Percentiles rank a stretch among this genome's conserved stretches.
phyloP scores from a whole-genome alignment of 2,113 vertebrate species.

The Pristiophorus japonicus region DNA sequence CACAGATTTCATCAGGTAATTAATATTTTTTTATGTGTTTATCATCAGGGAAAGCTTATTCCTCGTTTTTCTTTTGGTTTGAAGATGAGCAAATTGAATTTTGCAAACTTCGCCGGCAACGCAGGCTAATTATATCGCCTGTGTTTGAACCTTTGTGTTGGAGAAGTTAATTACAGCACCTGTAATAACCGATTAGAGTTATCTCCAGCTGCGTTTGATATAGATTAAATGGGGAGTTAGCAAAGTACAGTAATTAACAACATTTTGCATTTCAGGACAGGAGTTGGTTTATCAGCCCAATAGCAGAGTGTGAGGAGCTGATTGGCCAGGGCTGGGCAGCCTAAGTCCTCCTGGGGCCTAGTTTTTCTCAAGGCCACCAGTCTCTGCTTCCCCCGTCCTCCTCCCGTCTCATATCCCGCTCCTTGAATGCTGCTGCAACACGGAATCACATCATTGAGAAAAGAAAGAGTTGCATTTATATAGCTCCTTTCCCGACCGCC shows the following conservation, averaged over 20 bases:
- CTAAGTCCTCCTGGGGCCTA: not conserved
- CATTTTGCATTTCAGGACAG: not conserved
- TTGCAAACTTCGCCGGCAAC: not conserved
- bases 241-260: not conserved
- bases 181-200: not conserved
- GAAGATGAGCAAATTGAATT: slow-evolving; percentile 26
- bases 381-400: not conserved
- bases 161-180: not conserved
- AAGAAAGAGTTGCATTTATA: too few relatives aligned
- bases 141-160: slow-evolving; percentile 3
- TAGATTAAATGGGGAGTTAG: not conserved
- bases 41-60: not conserved
- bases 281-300: not conserved
- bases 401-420: too few relatives aligned
- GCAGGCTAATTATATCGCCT: not conserved
- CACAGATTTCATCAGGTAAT: not conserved
- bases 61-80: not conserved
- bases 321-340: not conserved
- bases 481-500: too few relatives aligned
- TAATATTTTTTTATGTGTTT: not conserved
- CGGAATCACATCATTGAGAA: too few relatives aligned
- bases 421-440: too few relatives aligned
- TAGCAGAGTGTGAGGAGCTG: not conserved
- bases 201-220: not conserved
- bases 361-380: not conserved